These are phyloP conservation scores for Beroe ovata DNA, from an alignment of 37 sponge, comb jelly and placozoan genomes.

Conservation along the genomic window DNA sequence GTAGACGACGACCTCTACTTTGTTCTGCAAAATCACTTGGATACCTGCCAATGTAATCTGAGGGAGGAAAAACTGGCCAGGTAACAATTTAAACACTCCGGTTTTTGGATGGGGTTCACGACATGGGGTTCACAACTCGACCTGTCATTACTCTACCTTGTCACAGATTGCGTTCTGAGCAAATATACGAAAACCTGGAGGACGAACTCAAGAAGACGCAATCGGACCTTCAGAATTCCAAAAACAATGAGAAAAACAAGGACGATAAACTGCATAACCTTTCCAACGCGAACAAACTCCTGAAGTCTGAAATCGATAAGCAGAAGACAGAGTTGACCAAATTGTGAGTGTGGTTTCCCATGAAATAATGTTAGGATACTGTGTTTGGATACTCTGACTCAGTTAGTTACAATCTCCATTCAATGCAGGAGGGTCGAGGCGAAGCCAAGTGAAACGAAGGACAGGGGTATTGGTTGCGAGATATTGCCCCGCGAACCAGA, in stretches of 20 bases:
- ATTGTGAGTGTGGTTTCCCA: background rate
- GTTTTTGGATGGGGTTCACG: no score
- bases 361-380: no score
- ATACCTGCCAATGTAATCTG: conserved; percentile 35
- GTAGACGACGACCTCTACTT: conserved; percentile 54
- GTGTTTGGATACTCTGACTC: background rate
- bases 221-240: background rate
- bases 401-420: background rate
- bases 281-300: background rate
- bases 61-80: conserved; percentile 38
- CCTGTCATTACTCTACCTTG: no score
- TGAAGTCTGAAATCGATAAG: conserved; percentile 32
- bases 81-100: no score
- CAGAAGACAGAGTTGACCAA: conserved; percentile 15
- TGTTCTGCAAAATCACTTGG: conserved; percentile 60
- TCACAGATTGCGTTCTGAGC: conserved; percentile 40
- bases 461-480: conserved; percentile 25
- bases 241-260: conserved; percentile 39
- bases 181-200: conserved; percentile 23
- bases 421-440: conserved; percentile 1
- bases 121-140: no score
- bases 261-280: conserved; percentile 45
- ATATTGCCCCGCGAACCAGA: background rate
- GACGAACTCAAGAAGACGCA: conserved; percentile 47
- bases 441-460: conserved; percentile 19